Evolutionary conservation across 2,888 invertebrate genomes (phyloP).

Genomic region (Heteromyza rotundicornis): DNA sequence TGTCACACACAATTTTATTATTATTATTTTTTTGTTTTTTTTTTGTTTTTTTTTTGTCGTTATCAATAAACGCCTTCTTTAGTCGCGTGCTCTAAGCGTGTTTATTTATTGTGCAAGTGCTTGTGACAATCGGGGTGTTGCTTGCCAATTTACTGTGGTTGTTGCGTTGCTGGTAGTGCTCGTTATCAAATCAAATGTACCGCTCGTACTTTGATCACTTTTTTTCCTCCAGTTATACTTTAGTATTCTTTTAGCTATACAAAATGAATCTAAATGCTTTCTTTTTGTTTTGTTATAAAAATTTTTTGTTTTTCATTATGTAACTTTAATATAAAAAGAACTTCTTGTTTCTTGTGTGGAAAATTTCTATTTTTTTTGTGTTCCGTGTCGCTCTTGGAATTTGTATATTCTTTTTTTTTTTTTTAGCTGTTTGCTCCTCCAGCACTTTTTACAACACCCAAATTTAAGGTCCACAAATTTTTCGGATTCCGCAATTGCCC

Average conservation of each 20-base stretch:
- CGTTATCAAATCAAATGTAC: neutral
- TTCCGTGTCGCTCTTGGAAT: conserved; percentile 1
- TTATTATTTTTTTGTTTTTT: too few species aligned
- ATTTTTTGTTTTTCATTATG: too few species aligned
- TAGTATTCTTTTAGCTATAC: too few species aligned
- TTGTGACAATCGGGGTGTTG: neutral
- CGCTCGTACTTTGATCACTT: too few species aligned
- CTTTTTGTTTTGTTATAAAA: too few species aligned
- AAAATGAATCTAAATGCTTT: too few species aligned
- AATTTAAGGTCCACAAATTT: neutral
- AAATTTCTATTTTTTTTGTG: too few species aligned
- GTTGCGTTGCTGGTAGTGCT: neutral
- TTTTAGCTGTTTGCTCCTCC: conserved; percentile 19
- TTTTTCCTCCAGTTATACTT: too few species aligned
- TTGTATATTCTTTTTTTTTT: conserved; percentile 23
- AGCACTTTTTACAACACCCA: conserved; percentile 25
- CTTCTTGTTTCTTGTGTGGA: too few species aligned
- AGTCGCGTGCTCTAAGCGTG: neutral
- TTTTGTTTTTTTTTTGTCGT: too few species aligned
- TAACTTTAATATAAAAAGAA: too few species aligned
- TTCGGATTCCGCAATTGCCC: conserved; percentile 34
- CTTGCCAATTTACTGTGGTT: too few species aligned
- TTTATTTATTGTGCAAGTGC: neutral
- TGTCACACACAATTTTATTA: neutral
- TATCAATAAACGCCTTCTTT: neutral